Evolutionary conservation across 2,797 vertebrate species (phyloP).

Genomic region (Spinibarbus caldwelli): DNA sequence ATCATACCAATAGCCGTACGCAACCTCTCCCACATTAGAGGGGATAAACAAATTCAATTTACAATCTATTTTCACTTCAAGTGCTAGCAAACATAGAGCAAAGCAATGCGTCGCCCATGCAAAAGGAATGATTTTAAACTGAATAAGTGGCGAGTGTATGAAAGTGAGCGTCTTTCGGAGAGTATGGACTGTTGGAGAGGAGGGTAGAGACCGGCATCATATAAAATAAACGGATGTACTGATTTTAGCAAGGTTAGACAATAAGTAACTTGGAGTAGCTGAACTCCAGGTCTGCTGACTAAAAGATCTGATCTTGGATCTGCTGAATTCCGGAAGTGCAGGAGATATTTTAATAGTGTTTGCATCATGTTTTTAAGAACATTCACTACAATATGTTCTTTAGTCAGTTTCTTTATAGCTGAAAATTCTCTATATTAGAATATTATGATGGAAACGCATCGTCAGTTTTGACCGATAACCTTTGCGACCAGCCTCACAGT

Average conservation of each 20-base stretch:
- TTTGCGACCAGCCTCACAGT: not conserved
- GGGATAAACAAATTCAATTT: constrained; percentile 67
- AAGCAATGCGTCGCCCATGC: constrained; percentile 61
- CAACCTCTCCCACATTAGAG: constrained; percentile 65
- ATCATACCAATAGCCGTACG: constrained; percentile 67
- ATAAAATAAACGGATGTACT: not conserved
- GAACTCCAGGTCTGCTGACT: not conserved
- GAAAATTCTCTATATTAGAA: not conserved
- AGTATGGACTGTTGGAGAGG: constrained; percentile 1
- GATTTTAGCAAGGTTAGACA: not conserved
- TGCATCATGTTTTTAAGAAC: not conserved
- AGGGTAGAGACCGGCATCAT: not conserved
- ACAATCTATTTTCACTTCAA: constrained; percentile 59
- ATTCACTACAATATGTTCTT: constrained; percentile 5
- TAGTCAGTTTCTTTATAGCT: constrained; percentile 16
- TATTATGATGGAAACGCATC: not conserved
- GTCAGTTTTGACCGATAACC: not conserved
- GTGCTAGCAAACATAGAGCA: constrained; percentile 65
- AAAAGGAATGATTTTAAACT: constrained; percentile 50
- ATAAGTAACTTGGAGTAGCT: not conserved
- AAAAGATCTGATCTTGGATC: constrained; percentile 13
- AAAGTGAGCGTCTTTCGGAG: not conserved
- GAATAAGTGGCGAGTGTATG: constrained; percentile 37
- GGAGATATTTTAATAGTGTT: not conserved
- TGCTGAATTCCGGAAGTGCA: constrained; percentile 3